Evolutionary conservation across 53 echinoderm and acorn worm genomes (phyloP).

Genomic region (Pentamera pediparva): DNA sequence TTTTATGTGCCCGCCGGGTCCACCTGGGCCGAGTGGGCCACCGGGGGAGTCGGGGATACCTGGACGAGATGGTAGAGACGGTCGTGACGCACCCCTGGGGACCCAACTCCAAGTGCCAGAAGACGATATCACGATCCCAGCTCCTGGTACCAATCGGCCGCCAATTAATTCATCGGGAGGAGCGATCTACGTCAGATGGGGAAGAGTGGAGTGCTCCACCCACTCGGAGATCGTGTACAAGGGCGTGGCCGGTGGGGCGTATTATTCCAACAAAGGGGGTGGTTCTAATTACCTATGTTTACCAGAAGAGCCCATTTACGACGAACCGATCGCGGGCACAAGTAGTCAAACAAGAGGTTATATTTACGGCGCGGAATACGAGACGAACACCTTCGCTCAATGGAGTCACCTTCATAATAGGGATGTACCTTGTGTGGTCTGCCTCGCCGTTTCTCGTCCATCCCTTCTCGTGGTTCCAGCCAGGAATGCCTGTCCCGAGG

Average conservation of each 20-base stretch:
- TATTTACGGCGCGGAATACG: constrained; percentile 33
- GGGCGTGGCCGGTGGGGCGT: constrained; percentile 29
- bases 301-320: constrained; percentile 40
- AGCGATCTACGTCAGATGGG: constrained; percentile 23
- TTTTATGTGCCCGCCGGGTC: constrained; percentile 15
- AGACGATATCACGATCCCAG: neutral
- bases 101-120: too few species aligned
- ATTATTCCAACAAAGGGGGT: constrained; percentile 31
- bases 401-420: constrained; percentile 12
- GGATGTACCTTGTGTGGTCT: constrained; percentile 38
- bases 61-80: constrained; percentile 13
- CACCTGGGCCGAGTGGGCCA: constrained; percentile 3
- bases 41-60: neutral
- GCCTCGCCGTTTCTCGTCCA: constrained; percentile 1
- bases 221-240: constrained; percentile 4
- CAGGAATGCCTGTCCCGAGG: constrained; percentile 35
- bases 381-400: constrained; percentile 12
- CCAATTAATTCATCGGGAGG: neutral
- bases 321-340: neutral
- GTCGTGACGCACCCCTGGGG: constrained; percentile 2
- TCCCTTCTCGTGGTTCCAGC: constrained; percentile 43
- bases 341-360: neutral
- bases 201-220: neutral
- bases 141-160: neutral
- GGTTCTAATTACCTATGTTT: constrained; percentile 32